These are phyloP conservation scores for Tenodera sinensis DNA, from an alignment of 2,888 invertebrate species.

Conservation along the genomic window DNA sequence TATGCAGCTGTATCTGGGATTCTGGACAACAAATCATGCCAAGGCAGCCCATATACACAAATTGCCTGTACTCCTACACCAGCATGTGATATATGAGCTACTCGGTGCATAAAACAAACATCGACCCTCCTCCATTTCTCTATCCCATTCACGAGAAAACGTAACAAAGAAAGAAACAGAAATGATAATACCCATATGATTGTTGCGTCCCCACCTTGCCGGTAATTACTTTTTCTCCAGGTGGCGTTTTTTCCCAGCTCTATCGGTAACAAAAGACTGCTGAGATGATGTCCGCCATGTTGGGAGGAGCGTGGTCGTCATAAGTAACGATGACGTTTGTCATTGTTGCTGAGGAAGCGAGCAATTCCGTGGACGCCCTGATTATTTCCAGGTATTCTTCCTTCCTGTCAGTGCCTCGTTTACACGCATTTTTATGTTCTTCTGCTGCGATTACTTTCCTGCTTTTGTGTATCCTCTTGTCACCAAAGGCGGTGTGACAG, in stretches of 20 bases:
- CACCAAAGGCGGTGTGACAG: neutral
- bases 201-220: neutral
- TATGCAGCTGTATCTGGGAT: neutral
- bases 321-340: neutral
- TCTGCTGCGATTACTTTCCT: neutral
- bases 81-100: neutral
- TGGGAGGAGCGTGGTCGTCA: neutral
- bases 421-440: neutral
- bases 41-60: neutral
- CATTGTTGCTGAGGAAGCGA: neutral
- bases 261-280: neutral
- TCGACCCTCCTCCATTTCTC: neutral
- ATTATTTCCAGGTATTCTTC: neutral
- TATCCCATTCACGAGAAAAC: neutral
- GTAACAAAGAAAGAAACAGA: neutral
- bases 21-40: neutral
- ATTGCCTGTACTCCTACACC: neutral
- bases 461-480: neutral
- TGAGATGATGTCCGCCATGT: neutral
- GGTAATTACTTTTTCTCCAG: neutral
- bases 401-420: neutral
- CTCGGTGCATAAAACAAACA: neutral
- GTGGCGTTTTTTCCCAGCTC: neutral
- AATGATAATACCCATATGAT: neutral
- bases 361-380: neutral